Evolutionary conservation across 1,140 invertebrate species (phyloP).

Genomic region (Callitettix versicolor): DNA sequence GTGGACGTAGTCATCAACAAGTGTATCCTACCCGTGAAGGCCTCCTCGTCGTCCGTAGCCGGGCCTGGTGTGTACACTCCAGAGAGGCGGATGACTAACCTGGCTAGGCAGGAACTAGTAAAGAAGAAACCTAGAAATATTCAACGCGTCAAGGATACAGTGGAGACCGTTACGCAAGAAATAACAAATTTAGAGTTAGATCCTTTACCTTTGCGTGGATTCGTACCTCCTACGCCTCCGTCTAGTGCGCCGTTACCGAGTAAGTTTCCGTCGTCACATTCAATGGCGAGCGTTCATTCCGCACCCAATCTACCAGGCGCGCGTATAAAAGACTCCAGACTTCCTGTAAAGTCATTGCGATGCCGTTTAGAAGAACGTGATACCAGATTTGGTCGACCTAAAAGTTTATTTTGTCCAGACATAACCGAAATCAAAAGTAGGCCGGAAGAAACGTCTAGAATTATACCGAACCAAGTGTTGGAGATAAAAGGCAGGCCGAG

Average conservation of each 20-base stretch:
- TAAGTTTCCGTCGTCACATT: slow-evolving; percentile 54
- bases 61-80: background rate
- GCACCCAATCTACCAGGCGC: slow-evolving; percentile 57
- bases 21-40: slow-evolving; percentile 14
- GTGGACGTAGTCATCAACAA: slow-evolving; percentile 27
- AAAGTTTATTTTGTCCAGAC: slow-evolving; percentile 29
- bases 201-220: slow-evolving; percentile 25
- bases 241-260: slow-evolving; percentile 67
- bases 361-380: slow-evolving; percentile 31
- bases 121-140: background rate
- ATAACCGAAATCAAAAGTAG: slow-evolving; percentile 26
- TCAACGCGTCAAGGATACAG: slow-evolving; percentile 14
- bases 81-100: background rate
- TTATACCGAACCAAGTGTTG: slow-evolving; percentile 43
- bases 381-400: slow-evolving; percentile 43
- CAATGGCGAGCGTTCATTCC: slow-evolving; percentile 64
- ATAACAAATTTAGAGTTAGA: slow-evolving; percentile 32
- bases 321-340: slow-evolving; percentile 44
- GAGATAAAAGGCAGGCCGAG: slow-evolving; percentile 55
- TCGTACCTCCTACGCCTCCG: slow-evolving; percentile 59
- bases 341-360: slow-evolving; percentile 42
- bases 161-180: slow-evolving; percentile 48
- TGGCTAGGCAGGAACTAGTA: slow-evolving; percentile 13
- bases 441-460: slow-evolving; percentile 4
- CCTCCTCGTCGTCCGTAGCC: background rate